phyloP scores from a whole-genome alignment of 1,140 invertebrate species.

The Drosophila orosa region DNA sequence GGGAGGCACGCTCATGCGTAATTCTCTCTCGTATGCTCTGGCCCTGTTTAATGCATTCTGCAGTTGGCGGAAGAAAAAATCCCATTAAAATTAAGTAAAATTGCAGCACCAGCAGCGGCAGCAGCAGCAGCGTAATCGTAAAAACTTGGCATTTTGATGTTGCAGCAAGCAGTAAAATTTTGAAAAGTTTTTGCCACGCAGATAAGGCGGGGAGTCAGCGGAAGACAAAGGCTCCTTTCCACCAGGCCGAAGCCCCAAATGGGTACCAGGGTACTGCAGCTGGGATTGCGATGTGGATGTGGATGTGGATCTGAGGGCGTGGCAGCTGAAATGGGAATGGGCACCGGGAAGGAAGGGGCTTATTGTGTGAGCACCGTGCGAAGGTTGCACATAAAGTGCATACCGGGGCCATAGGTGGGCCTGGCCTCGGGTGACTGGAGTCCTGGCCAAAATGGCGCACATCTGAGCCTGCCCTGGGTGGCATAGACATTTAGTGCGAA shows the following conservation, averaged over 20 bases:
- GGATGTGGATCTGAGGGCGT: conserved; percentile 31
- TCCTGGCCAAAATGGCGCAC: conserved; percentile 54
- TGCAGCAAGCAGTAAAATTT: conserved; percentile 81
- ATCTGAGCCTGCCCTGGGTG: conserved; percentile 41
- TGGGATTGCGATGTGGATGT: conserved; percentile 45
- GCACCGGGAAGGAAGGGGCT: conserved; percentile 12
- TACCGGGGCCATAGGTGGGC: conserved; percentile 51
- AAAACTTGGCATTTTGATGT: conserved; percentile 83
- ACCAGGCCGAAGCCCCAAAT: conserved; percentile 2
- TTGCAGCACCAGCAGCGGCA: conserved; percentile 72
- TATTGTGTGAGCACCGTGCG: conserved; percentile 46
- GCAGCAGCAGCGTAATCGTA: conserved; percentile 71
- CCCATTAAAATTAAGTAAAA: conserved; percentile 84
- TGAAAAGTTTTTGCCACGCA: conserved; percentile 81
- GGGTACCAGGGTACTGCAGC: conserved; percentile 26
- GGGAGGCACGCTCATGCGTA: conserved; percentile 63
- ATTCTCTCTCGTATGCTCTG: conserved; percentile 64
- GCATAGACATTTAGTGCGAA: conserved; percentile 67
- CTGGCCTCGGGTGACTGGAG: conserved; percentile 2
- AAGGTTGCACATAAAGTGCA: conserved; percentile 74
- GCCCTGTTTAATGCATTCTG: conserved; percentile 81
- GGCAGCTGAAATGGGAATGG: conserved; percentile 12
- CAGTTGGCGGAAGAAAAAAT: conserved; percentile 82
- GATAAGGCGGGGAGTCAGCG: conserved; percentile 62
- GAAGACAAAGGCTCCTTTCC: conserved; percentile 53